Conservation (phyloP, 2,113 vertebrate genomes). For the Lipotes vexillifer region DNA sequence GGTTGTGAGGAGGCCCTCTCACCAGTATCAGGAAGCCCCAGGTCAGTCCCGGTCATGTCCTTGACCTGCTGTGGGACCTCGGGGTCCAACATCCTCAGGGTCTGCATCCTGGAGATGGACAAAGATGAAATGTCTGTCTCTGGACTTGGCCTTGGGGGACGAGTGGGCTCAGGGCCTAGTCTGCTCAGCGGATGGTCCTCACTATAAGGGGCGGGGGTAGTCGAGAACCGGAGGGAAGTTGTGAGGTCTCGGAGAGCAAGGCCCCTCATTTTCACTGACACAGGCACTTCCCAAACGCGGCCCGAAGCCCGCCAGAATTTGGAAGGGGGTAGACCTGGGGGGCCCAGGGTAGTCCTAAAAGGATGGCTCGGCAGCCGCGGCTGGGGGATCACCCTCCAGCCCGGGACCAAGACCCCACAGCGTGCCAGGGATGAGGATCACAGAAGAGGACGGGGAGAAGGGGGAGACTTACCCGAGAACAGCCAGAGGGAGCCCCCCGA, state of each 20-base stretch:
- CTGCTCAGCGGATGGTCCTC: neutral
- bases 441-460: neutral
- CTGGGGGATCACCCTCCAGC: neutral
- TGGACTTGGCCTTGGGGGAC: neutral
- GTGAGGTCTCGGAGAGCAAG: neutral
- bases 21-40: neutral
- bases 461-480: slow-evolving; percentile 79
- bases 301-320: neutral
- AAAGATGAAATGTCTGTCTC: neutral
- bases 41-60: neutral
- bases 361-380: neutral
- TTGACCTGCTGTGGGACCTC: neutral
- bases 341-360: neutral
- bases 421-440: neutral
- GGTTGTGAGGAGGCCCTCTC: neutral
- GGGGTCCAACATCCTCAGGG: neutral
- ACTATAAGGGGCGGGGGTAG: neutral
- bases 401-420: neutral
- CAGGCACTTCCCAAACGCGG: neutral
- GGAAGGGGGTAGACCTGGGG: neutral
- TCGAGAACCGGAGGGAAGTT: neutral
- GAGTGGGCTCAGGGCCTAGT: slow-evolving; percentile 1
- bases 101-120: neutral
- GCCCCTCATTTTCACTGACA: neutral
- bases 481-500: slow-evolving; percentile 82